phyloP scores from a whole-genome alignment of 2,888 invertebrate species.

The Hypomecis atomaria region DNA sequence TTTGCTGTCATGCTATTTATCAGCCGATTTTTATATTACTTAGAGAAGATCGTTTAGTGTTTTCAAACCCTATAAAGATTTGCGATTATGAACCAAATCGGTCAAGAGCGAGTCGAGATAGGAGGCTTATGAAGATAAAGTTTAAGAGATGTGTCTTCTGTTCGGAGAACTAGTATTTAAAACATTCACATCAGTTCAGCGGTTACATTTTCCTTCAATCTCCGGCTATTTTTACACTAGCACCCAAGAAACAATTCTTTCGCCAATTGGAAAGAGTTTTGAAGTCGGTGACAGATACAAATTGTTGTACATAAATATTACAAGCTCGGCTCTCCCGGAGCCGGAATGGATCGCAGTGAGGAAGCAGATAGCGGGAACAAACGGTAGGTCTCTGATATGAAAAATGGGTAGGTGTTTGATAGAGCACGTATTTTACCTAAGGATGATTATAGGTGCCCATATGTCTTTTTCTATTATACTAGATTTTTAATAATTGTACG shows the following conservation, averaged over 20 bases:
- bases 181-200: background rate
- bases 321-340: conserved; percentile 35
- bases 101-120: too few species aligned
- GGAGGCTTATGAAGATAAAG: too few species aligned
- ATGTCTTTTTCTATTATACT: too few species aligned
- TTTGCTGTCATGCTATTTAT: too few species aligned
- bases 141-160: too few species aligned
- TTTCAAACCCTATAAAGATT: too few species aligned
- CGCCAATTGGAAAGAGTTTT: conserved; percentile 73
- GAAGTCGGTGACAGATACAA: conserved; percentile 64
- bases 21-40: too few species aligned
- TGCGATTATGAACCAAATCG: too few species aligned
- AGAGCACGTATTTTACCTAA: background rate
- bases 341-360: conserved; percentile 47
- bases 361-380: conserved; percentile 23
- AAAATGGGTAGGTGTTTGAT: conserved; percentile 1
- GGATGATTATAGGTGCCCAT: too few species aligned
- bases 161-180: too few species aligned
- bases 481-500: too few species aligned
- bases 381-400: conserved; percentile 8
- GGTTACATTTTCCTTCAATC: conserved; percentile 13
- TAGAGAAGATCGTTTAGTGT: too few species aligned
- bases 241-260: conserved; percentile 67
- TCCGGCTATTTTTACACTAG: conserved; percentile 61
- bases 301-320: conserved; percentile 65